phyloP scores from a whole-genome alignment of 37 sponge, comb jelly and placozoan species.

The Cladorhizidae sp. region DNA sequence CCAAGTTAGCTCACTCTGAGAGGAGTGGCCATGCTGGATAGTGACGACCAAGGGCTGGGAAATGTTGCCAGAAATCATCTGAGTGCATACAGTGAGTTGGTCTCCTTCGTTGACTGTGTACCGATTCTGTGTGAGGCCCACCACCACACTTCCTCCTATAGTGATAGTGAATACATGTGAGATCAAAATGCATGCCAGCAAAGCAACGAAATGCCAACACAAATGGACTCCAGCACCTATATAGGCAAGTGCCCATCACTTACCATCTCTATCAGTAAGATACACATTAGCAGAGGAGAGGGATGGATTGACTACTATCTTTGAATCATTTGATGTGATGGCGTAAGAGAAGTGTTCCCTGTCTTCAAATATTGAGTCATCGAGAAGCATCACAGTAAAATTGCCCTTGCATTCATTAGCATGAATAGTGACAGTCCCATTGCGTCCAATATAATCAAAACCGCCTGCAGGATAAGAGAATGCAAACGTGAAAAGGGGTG shows the following conservation, averaged over 20 bases:
- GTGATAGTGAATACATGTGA: neutral
- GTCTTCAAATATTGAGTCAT: neutral
- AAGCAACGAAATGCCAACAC: too few relatives aligned
- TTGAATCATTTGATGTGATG: neutral
- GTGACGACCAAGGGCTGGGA: constrained; percentile 1
- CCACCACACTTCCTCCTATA: neutral
- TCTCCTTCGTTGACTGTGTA: constrained; percentile 18
- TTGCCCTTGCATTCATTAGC: neutral
- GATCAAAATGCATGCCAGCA: neutral
- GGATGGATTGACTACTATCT: neutral
- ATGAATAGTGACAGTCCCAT: constrained; percentile 3
- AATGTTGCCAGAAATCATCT: constrained; percentile 1
- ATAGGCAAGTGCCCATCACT: neutral
- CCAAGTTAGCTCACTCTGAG: neutral
- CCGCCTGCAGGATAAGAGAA: neutral
- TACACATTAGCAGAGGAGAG: neutral
- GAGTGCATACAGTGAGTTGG: neutral
- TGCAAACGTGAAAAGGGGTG: neutral
- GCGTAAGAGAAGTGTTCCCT: neutral
- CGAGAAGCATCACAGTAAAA: neutral
- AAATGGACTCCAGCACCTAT: neutral
- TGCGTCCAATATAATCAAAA: neutral
- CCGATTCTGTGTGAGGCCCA: neutral
- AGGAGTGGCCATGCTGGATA: neutral
- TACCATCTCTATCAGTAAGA: constrained; percentile 33